These are phyloP conservation scores for Hiodon alosoides DNA, from an alignment of 2,113 vertebrate genomes.

Conservation along the genomic window DNA sequence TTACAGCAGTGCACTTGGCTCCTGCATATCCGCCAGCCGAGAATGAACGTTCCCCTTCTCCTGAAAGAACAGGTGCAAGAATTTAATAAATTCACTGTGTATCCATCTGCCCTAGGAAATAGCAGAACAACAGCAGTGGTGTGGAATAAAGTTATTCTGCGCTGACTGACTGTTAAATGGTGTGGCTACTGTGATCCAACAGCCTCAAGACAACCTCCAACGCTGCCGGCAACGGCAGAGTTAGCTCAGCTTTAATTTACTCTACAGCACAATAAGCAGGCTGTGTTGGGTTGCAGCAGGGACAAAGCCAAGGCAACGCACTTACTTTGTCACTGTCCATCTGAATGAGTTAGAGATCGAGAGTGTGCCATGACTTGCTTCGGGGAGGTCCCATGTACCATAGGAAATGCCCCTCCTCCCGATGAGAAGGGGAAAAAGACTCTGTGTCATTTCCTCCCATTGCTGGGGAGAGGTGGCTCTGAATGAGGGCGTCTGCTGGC, in stretches of 20 bases:
- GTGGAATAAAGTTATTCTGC: background rate
- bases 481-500: too few species aligned
- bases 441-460: too few species aligned
- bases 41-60: background rate
- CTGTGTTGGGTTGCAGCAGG: slow-evolving; percentile 29
- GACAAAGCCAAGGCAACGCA: slow-evolving; percentile 16
- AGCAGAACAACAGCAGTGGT: background rate
- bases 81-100: background rate
- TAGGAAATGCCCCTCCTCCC: background rate
- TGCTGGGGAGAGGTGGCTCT: too few species aligned
- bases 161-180: background rate
- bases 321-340: slow-evolving; percentile 34
- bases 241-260: slow-evolving; percentile 32
- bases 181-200: background rate
- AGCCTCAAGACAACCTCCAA: slow-evolving; percentile 13
- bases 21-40: background rate
- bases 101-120: too few species aligned
- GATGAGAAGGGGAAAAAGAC: background rate
- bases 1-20: background rate
- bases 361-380: slow-evolving; percentile 19
- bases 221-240: slow-evolving; percentile 25
- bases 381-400: background rate
- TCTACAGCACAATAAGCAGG: slow-evolving; percentile 26
- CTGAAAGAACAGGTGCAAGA: background rate
- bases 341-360: slow-evolving; percentile 30